Conservation (phyloP, 2,113 vertebrate genomes). For the Ciconia stormi region DNA sequence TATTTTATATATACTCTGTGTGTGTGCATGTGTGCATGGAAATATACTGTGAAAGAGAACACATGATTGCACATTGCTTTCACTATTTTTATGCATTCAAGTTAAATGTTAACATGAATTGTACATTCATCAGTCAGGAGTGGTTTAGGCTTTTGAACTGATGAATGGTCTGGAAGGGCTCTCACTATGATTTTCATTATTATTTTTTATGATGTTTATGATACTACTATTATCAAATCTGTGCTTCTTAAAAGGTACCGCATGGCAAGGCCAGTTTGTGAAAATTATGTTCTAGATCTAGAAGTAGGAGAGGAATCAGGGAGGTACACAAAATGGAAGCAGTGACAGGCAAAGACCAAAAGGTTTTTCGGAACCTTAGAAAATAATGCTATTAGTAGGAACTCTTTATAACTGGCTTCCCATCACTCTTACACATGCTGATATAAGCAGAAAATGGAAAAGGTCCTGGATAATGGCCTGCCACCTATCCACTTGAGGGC, state of each 20-base stretch:
- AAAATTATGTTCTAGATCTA: neutral
- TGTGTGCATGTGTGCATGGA: neutral
- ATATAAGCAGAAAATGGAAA: neutral
- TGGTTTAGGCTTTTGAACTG: neutral
- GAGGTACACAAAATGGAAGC: neutral
- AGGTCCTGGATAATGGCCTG: neutral
- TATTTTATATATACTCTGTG: neutral
- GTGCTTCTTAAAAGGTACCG: neutral
- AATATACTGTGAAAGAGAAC: neutral
- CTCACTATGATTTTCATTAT: neutral
- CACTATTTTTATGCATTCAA: neutral
- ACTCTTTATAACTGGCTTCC: neutral
- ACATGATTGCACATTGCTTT: neutral
- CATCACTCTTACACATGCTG: accelerated
- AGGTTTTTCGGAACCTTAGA: neutral
- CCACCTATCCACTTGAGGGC: neutral
- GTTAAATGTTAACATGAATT: neutral
- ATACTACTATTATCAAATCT: neutral
- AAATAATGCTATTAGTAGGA: neutral
- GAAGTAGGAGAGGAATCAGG: neutral
- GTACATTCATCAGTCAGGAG: neutral
- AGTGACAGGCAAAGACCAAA: neutral
- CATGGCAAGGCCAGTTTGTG: neutral
- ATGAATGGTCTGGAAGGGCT: neutral
- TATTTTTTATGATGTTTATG: neutral